phyloP scores from a whole-genome alignment of 2,888 invertebrate genomes.

The Acronicta alni region DNA sequence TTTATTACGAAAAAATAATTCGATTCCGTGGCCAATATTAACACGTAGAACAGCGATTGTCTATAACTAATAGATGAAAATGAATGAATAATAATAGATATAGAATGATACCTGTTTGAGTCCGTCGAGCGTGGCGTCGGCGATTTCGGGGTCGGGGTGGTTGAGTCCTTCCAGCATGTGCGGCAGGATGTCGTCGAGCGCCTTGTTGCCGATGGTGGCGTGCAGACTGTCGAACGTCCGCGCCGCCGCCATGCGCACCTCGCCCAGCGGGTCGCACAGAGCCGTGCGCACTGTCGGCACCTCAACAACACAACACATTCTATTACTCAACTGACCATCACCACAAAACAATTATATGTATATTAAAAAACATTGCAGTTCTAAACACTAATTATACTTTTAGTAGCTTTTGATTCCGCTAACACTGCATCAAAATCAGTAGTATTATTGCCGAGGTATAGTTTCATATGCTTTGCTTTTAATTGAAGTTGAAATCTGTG shows the following conservation, averaged over 20 bases:
- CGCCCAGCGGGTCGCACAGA: slow-evolving; percentile 97
- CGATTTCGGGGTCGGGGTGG: slow-evolving; percentile 93
- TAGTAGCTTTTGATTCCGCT: too few species aligned
- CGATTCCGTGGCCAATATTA: too few species aligned
- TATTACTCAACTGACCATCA: slow-evolving; percentile 63
- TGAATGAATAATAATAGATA: too few species aligned
- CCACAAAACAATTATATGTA: too few species aligned
- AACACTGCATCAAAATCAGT: too few species aligned
- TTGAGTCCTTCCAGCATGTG: slow-evolving; percentile 94
- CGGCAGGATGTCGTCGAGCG: slow-evolving; percentile 98
- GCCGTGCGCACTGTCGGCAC: slow-evolving; percentile 98
- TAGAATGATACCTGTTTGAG: slow-evolving; percentile 95
- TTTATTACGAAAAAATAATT: too few species aligned
- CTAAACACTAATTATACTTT: too few species aligned
- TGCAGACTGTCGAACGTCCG: slow-evolving; percentile 99
- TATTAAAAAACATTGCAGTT: too few species aligned
- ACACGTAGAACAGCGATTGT: too few species aligned
- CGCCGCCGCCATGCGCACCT: slow-evolving; percentile 98
- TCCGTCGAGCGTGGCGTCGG: slow-evolving; percentile 98
- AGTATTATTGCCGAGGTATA: too few species aligned
- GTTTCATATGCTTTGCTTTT: too few species aligned
- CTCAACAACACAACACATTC: slow-evolving; percentile 46
- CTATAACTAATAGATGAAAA: neutral
- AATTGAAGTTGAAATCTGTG: too few species aligned
- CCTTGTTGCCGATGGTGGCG: slow-evolving; percentile 97